These are phyloP conservation scores for Tangachromis dhanisi DNA, from an alignment of 2,113 vertebrate species.

Conservation along the genomic window DNA sequence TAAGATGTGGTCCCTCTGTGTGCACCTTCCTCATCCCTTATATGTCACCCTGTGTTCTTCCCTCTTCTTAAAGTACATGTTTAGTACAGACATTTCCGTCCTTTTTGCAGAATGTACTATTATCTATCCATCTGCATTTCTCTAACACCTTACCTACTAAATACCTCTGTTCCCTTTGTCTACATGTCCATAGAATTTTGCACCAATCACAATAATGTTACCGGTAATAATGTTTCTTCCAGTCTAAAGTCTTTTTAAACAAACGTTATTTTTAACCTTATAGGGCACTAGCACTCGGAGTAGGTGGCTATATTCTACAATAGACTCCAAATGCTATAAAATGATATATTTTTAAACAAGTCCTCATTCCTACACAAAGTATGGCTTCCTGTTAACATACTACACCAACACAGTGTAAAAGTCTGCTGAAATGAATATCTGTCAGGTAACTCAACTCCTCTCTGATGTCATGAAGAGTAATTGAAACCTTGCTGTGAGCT, in stretches of 20 bases:
- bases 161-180: background rate
- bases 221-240: background rate
- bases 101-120: background rate
- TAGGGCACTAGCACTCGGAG: background rate
- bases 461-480: constrained; percentile 68
- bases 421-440: background rate
- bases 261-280: background rate
- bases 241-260: background rate
- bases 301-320: background rate
- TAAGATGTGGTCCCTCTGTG: background rate
- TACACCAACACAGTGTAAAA: background rate
- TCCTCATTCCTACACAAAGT: background rate
- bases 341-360: background rate
- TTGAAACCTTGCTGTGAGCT: constrained; percentile 37
- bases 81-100: background rate
- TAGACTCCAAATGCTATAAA: background rate
- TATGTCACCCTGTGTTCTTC: background rate
- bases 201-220: background rate
- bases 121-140: background rate
- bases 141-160: background rate
- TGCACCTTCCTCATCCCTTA: background rate
- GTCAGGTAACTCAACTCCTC: constrained; percentile 67
- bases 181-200: background rate
- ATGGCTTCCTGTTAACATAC: background rate
- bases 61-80: background rate